Evolutionary conservation across 2,113 vertebrate species (phyloP).

Genomic region (Menura novaehollandiae): DNA sequence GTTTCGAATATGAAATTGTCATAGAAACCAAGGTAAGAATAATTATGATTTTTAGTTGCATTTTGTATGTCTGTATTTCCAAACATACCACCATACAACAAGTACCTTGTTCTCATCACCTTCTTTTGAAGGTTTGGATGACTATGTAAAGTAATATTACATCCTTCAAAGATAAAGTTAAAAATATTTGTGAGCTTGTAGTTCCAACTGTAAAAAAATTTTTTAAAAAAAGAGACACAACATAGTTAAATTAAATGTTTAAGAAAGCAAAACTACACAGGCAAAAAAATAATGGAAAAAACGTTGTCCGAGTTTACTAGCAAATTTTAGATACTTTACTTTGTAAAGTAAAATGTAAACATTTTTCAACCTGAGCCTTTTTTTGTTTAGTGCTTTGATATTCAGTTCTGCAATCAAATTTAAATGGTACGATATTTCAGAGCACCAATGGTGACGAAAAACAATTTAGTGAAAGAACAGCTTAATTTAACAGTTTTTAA

Average conservation of each 20-base stretch:
- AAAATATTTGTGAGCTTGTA: background rate
- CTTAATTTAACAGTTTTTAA: background rate
- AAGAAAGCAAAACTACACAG: background rate
- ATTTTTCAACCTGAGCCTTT: background rate
- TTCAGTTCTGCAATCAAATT: background rate
- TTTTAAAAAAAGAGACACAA: background rate
- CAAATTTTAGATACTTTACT: background rate
- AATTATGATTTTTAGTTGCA: background rate
- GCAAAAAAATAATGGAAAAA: background rate
- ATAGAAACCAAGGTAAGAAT: constrained; percentile 42
- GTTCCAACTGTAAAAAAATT: background rate
- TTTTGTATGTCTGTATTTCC: background rate
- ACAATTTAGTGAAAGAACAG: background rate
- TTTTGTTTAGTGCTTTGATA: background rate
- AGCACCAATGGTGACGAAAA: background rate
- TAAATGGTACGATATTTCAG: background rate
- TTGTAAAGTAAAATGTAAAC: background rate
- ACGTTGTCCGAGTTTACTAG: rapidly evolving
- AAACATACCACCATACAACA: background rate
- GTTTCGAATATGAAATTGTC: constrained; percentile 41
- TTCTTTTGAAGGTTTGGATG: background rate
- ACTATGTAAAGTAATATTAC: background rate
- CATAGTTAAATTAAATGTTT: background rate
- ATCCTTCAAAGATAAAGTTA: background rate
- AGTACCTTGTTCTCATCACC: background rate